Evolutionary conservation across 2,888 invertebrate species (phyloP), one percentile per base, ranked within the genome.

Genomic region (Cancer borealis): DNA sequence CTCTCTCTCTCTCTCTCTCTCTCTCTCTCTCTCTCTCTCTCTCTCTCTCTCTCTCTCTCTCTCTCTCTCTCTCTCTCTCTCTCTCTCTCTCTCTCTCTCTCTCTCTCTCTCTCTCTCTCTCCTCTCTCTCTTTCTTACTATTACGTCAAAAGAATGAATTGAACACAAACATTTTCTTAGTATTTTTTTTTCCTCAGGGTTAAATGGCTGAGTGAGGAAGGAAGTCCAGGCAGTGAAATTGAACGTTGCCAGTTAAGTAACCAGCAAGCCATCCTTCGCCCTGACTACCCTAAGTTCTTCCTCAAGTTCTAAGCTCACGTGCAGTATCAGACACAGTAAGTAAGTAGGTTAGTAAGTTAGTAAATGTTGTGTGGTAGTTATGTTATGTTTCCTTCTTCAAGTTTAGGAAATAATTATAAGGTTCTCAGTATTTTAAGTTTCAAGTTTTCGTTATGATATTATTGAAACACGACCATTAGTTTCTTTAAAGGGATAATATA

Each of bases 141-240:
- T 39, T 39, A 39, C 39, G 39, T 39, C 39, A 39, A 39, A 39
- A 39, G 39, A 39, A 39, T 39, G 39, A 39, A 39, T 39, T 39
- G 39, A 39, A 39, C 39, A 39, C 12, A 66, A 21, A 66, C 21
- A n/a, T 6, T 6, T n/a, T 66, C 39, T 39, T 39, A 39, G 39
- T 39, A 39, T 39, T 39, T n/a, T 26, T 4, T 5, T 30, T 66
- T 8, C 91, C 93, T 66, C 94, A 99, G 98, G 98, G 97, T 98
- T 94, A 97, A 98, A 95, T 99, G 98, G 98, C 97, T 99, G 95
- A 97, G 98, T 84, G 98, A 97, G 91, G 98, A 98, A 0, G 98
- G 98, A 0, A 98, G 98, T 92, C 98, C 98, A 0, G 98, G 98
- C 95, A 98, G 98, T 96, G 97, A 98, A 96, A 98, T 99, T 96